Conservation (phyloP, 64 coral and sea anemone species). For the Actinia tenebrosa region DNA sequence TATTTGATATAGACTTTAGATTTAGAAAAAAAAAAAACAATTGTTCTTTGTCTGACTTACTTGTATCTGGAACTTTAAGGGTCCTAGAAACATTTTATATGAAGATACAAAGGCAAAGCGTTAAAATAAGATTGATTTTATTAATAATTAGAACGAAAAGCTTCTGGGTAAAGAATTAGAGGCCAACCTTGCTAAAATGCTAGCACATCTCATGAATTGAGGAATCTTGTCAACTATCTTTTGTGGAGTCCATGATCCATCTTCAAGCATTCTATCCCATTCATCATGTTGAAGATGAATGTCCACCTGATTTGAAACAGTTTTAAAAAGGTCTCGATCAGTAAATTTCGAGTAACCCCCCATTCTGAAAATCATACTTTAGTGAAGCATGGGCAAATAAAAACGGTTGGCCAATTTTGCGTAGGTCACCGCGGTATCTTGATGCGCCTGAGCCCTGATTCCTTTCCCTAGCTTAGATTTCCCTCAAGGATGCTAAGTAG, state of each 20-base stretch:
- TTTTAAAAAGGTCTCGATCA: no score
- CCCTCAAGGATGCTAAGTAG: no score
- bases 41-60: not conserved
- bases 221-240: slow-evolving; percentile 31
- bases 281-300: slow-evolving; percentile 43
- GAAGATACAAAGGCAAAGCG: not conserved
- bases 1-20: no score
- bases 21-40: not conserved
- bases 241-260: slow-evolving; percentile 32
- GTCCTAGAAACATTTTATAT: not conserved
- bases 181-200: not conserved
- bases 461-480: no score
- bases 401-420: no score
- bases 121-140: not conserved
- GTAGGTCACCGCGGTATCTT: no score
- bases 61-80: not conserved
- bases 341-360: no score
- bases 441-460: no score
- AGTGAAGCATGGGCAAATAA: no score
- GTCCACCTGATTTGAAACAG: not conserved
- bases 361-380: no score
- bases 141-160: not conserved
- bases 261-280: slow-evolving; percentile 34
- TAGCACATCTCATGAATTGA: slow-evolving; percentile 11
- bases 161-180: no score